Evolutionary conservation across 1,140 invertebrate genomes (phyloP).

Genomic region (Eumaeus atala): DNA sequence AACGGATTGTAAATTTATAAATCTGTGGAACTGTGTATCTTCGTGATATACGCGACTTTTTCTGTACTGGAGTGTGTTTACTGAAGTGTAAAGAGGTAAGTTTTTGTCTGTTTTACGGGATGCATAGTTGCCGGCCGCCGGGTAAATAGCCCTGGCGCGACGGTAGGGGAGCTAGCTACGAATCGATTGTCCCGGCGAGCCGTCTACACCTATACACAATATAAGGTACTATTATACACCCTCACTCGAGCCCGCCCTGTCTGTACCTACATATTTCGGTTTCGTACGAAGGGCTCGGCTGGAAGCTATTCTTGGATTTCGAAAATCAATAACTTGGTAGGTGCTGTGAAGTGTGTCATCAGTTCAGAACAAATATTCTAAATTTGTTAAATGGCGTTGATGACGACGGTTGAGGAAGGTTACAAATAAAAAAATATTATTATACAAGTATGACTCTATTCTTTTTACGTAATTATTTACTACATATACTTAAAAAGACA

Average conservation of each 20-base stretch:
- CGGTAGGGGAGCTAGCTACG: conserved; percentile 42
- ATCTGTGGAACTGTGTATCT: conserved; percentile 45
- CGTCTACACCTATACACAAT: conserved; percentile 31
- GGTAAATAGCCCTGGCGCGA: conserved; percentile 34
- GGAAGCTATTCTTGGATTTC: conserved; percentile 8
- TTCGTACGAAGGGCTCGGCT: conserved; percentile 20
- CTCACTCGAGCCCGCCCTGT: conserved; percentile 24
- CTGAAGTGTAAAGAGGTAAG: conserved; percentile 63
- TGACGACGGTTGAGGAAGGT: no score
- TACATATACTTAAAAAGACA: no score
- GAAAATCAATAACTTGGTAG: conserved; percentile 8
- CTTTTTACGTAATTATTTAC: no score
- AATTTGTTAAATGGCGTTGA: no score
- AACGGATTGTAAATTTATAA: conserved; percentile 30
- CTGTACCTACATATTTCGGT: conserved; percentile 25
- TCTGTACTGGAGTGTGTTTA: conserved; percentile 47
- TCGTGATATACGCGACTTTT: conserved; percentile 59
- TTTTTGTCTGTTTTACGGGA: conserved; percentile 50
- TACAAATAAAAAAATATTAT: no score
- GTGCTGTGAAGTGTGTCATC: no score
- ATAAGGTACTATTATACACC: conserved; percentile 21
- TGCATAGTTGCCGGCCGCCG: conserved; percentile 31
- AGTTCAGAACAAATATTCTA: no score
- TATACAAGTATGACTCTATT: no score
- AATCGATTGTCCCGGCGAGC: conserved; percentile 53